Evolutionary conservation across 2,113 vertebrate species (phyloP).

Genomic region (Zingel zingel): DNA sequence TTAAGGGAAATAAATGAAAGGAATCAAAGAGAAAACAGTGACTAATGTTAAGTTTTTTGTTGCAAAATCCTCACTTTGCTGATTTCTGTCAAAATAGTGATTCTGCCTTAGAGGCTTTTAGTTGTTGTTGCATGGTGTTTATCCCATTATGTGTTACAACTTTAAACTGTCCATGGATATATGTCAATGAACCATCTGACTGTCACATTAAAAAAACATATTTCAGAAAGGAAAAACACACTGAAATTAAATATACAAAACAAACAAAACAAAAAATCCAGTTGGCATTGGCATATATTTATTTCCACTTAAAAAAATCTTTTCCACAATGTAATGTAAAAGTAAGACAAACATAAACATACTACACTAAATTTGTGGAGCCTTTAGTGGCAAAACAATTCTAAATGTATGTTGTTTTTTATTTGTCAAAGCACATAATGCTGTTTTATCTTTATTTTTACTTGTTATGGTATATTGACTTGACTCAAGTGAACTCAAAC

Average conservation of each 20-base stretch:
- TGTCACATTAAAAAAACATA: constrained; percentile 1
- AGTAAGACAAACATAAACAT: neutral
- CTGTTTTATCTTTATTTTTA: neutral
- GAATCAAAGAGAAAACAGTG: neutral
- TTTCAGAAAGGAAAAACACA: neutral
- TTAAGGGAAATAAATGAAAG: no score
- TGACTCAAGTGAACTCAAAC: neutral
- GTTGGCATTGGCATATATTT: neutral
- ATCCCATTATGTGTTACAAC: neutral
- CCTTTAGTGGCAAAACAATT: neutral
- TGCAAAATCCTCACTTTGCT: no score
- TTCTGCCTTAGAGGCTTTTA: no score
- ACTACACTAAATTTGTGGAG: neutral
- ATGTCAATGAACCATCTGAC: neutral
- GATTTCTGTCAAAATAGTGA: no score
- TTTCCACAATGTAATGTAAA: no score
- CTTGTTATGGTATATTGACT: neutral
- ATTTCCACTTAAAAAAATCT: neutral
- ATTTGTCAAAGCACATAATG: neutral
- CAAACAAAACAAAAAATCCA: neutral
- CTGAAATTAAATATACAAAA: neutral
- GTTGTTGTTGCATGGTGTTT: neutral
- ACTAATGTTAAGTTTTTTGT: no score
- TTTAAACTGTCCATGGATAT: neutral
- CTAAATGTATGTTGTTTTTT: neutral